Evolutionary conservation across 2,888 invertebrate genomes (phyloP).

Genomic region (Operophtera brumata): DNA sequence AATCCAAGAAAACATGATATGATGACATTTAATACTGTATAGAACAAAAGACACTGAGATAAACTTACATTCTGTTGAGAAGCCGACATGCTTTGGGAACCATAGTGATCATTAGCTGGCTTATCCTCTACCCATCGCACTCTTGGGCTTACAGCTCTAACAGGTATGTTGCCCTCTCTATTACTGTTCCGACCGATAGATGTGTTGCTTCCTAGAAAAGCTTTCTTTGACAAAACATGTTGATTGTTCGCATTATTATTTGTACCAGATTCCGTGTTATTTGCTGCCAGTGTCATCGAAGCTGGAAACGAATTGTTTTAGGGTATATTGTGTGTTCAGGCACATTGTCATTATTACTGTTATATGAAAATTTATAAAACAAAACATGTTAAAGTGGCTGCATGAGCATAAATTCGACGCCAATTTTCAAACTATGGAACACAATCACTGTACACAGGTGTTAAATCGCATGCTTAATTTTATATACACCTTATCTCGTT

Average conservation of each 20-base stretch:
- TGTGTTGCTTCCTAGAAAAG: constrained; percentile 76
- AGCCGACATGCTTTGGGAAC: constrained; percentile 65
- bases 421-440: background rate
- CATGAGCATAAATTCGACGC: background rate
- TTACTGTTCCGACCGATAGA: constrained; percentile 68
- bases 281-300: constrained; percentile 85
- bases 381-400: background rate
- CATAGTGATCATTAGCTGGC: constrained; percentile 61
- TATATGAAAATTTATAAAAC: background rate
- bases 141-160: constrained; percentile 76
- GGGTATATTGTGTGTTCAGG: background rate
- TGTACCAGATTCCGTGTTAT: constrained; percentile 78
- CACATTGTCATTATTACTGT: background rate
- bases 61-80: constrained; percentile 73
- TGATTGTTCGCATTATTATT: constrained; percentile 69
- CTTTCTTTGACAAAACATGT: constrained; percentile 73
- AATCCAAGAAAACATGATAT: constrained; percentile 9
- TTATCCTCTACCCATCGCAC: constrained; percentile 77
- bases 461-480: constrained; percentile 60
- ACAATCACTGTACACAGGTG: constrained; percentile 27
- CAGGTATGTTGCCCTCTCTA: constrained; percentile 74
- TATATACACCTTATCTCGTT: constrained; percentile 70
- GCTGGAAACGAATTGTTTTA: constrained; percentile 72
- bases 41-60: background rate
- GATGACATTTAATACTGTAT: background rate